Percentiles rank a stretch among this genome's conserved stretches.
Conservation (phyloP, 2,888 invertebrate genomes). For the Carabus problematicus region DNA sequence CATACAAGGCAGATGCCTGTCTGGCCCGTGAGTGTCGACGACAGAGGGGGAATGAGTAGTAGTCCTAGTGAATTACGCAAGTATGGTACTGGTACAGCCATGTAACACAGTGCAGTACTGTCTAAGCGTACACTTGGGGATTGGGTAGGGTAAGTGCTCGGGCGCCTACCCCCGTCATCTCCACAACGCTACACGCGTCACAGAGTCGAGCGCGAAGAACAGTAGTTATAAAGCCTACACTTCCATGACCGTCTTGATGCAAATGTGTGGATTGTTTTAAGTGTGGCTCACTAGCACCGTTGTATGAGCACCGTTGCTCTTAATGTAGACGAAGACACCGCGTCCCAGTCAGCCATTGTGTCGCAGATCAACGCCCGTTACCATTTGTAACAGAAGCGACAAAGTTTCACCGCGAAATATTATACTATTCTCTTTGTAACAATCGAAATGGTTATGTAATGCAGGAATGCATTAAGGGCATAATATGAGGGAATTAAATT, state of each 20-base stretch:
- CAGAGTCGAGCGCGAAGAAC: slow-evolving; percentile 9
- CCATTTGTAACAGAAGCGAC: slow-evolving; percentile 29
- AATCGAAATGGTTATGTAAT: slow-evolving; percentile 36
- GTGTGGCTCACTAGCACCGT: slow-evolving; percentile 10
- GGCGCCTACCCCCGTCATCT: too few species aligned
- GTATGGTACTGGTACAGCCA: too few species aligned
- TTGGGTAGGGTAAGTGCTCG: background rate
- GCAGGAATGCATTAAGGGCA: too few species aligned
- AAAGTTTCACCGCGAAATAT: slow-evolving; percentile 20
- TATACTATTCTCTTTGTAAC: slow-evolving; percentile 36
- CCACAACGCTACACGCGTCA: background rate
- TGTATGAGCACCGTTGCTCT: background rate
- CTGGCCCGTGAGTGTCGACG: too few species aligned
- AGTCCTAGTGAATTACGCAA: too few species aligned
- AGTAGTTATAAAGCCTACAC: slow-evolving; percentile 31
- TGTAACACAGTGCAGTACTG: too few species aligned
- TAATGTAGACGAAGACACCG: slow-evolving; percentile 14
- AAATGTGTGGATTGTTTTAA: slow-evolving; percentile 38
- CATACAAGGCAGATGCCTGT: slow-evolving; percentile 22
- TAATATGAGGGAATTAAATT: too few species aligned
- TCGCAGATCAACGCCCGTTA: slow-evolving; percentile 25
- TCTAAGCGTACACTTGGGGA: background rate
- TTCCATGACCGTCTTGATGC: slow-evolving; percentile 32
- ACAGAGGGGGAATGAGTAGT: too few species aligned
- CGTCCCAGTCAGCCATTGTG: slow-evolving; percentile 22